Evolutionary conservation across 1,140 invertebrate genomes (phyloP).

Genomic region (Onthophagus taurus): DNA sequence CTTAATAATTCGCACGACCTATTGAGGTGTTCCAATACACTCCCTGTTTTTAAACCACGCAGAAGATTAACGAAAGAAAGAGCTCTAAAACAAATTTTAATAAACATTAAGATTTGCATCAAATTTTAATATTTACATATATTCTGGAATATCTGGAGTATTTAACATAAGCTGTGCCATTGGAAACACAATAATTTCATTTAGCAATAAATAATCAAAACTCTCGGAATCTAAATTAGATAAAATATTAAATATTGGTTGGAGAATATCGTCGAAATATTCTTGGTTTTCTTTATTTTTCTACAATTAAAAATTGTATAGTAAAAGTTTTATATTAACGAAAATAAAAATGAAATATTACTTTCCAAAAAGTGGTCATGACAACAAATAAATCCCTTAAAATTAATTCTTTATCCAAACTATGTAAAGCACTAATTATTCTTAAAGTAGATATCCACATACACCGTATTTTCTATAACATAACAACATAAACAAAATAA

Average conservation of each 20-base stretch:
- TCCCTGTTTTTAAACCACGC: constrained; percentile 2
- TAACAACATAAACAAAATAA: background rate
- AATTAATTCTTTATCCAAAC: background rate
- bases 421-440: background rate
- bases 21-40: constrained; percentile 2
- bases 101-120: background rate
- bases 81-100: constrained; percentile 3
- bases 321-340: background rate
- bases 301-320: background rate
- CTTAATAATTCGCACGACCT: constrained; percentile 4
- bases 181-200: constrained; percentile 9
- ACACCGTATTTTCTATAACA: constrained; percentile 1
- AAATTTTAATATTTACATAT: constrained; percentile 2
- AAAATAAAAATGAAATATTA: constrained; percentile 2
- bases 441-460: constrained; percentile 6
- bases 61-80: background rate
- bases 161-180: constrained; percentile 5
- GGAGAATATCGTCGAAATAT: background rate
- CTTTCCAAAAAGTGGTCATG: background rate
- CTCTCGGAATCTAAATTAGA: background rate
- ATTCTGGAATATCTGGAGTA: background rate
- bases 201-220: constrained; percentile 4
- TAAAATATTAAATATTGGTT: background rate
- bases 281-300: background rate
- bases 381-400: background rate